Conservation (phyloP, 2,113 vertebrate species). For the Daphoenositta chrysoptera region DNA sequence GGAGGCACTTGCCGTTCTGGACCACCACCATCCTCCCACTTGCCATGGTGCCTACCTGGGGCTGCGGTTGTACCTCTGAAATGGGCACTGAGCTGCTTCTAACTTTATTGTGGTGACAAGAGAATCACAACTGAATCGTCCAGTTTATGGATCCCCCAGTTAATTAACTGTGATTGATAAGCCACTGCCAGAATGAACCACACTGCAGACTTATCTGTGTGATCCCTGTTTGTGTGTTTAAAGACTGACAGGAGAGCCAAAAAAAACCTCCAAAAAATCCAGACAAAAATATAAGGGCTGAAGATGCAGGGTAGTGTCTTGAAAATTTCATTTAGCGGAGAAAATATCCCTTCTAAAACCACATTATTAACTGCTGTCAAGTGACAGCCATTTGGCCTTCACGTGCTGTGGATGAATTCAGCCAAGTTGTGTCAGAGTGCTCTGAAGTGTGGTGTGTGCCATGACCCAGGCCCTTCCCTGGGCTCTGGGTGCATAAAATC, state of each 20-base stretch:
- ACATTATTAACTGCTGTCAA: neutral
- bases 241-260: neutral
- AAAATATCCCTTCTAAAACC: neutral
- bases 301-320: neutral
- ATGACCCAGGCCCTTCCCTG: neutral
- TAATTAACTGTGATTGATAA: neutral
- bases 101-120: neutral
- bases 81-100: neutral
- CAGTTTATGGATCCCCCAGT: neutral
- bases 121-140: neutral
- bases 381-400: neutral
- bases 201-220: neutral
- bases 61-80: accelerated
- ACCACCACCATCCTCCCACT: accelerated
- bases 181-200: neutral
- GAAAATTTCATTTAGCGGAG: slow-evolving; percentile 5
- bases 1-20: neutral
- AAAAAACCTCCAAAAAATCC: neutral
- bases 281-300: slow-evolving; percentile 11
- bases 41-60: neutral
- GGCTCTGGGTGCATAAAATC: neutral
- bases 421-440: neutral
- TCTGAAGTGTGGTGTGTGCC: neutral
- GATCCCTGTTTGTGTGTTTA: neutral
- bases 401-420: neutral